A percentile compares a stretch with the other conserved stretches of the same genome.
These are phyloP conservation scores for Pseudoips prasinana DNA, from an alignment of 2,888 invertebrate genomes.

Conservation along the genomic window DNA sequence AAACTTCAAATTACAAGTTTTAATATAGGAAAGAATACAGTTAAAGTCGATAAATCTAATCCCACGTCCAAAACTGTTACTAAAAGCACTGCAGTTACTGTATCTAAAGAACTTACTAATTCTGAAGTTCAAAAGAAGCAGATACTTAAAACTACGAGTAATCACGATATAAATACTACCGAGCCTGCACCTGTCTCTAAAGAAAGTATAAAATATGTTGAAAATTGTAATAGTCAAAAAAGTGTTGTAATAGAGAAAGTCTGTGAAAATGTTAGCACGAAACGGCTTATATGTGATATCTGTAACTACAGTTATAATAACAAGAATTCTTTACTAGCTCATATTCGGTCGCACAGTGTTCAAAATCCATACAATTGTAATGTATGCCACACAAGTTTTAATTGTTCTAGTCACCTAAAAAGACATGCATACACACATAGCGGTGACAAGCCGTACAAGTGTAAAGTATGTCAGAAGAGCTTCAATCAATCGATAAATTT, in stretches of 20 bases:
- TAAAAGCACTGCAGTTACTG: no score
- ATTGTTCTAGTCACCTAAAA: not conserved
- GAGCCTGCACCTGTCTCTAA: no score
- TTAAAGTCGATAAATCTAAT: no score
- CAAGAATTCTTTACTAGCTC: not conserved
- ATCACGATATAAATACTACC: not conserved
- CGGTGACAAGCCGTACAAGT: not conserved
- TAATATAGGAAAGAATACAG: no score
- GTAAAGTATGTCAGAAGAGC: not conserved
- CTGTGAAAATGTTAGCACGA: not conserved
- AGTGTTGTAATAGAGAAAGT: not conserved
- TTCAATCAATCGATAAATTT: not conserved
- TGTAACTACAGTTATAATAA: conserved; percentile 10
- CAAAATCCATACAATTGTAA: conserved; percentile 4
- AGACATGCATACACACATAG: not conserved
- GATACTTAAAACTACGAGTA: not conserved
- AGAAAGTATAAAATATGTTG: no score
- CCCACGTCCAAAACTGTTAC: no score
- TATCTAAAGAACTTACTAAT: not conserved
- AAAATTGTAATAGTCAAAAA: not conserved
- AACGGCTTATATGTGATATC: conserved; percentile 2
- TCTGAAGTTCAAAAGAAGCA: not conserved
- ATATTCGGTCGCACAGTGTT: conserved; percentile 3
- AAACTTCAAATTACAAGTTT: no score
- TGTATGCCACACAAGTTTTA: conserved; percentile 3